Evolutionary conservation across 2,113 vertebrate species (phyloP), one percentile per base, ranked within the genome.

Genomic region (Nothoprocta perdicaria): DNA sequence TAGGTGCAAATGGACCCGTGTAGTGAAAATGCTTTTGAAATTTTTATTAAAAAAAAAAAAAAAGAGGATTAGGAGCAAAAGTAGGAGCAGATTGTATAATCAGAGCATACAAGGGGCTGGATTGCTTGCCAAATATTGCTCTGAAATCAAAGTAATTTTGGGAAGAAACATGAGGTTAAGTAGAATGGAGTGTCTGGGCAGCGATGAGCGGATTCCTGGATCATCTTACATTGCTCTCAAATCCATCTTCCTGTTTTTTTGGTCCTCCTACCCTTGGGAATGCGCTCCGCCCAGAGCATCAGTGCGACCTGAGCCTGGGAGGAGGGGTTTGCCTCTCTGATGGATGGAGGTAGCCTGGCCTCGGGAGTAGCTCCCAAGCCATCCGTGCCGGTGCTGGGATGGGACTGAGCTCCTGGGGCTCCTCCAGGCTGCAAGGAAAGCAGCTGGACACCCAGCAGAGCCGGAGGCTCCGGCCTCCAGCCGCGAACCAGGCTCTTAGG

Each of bases 281-380:
- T 17, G 29, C 78, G 15, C 55, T 33, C 16, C 8, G 52, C 19
- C 78, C 40, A 40, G n/a, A 35, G 48, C 22, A 67, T 58, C 62
- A 17, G 52, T 1, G 0, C 58, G 89, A 27, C 45, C 74, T 45
- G 1, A 0, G 27, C 26, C 0, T 22, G 75, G 55, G 43, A 14
- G 46, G n/a, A 17, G 48, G 14, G 26, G 18, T 40, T 26, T 91
- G 91, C 60, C 94, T 89, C 75, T 33, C 82, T 93, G 92, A 93
- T 87, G 93, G 94, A 85, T 85, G 79, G 89, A 58, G 86, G 92
- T 38, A 38, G 35, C 35, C 35, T 38, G 35, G 35, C 35, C 35
- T 38, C 35, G 35, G 35, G 35, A 38, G 35, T 10, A 43, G 41
- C 41, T 43, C 41, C 41, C 41, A 4, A 14, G 12, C 41, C 41